These are phyloP conservation scores for Conomelus anceps DNA, from an alignment of 2,888 invertebrate genomes.

Conservation along the genomic window DNA sequence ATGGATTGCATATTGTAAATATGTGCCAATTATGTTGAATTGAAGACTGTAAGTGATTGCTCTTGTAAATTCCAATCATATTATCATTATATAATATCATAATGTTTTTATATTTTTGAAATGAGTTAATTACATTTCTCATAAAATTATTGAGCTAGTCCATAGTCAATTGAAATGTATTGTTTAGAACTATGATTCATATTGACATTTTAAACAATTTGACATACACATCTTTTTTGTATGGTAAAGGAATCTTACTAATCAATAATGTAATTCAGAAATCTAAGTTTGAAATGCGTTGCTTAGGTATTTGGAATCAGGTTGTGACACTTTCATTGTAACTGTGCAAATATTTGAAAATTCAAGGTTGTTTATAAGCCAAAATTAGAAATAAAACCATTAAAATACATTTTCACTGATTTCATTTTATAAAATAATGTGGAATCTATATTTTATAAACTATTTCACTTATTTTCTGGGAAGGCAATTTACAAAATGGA, in stretches of 20 bases:
- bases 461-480: neutral
- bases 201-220: too few species aligned
- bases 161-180: too few species aligned
- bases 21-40: neutral
- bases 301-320: too few species aligned
- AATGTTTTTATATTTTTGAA: neutral
- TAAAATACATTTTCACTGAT: neutral
- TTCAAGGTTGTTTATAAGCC: neutral
- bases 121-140: too few species aligned
- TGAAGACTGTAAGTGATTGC: neutral
- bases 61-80: neutral
- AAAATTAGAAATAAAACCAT: neutral
- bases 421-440: neutral
- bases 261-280: too few species aligned
- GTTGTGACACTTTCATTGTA: neutral
- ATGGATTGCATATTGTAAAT: neutral
- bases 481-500: neutral
- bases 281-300: too few species aligned
- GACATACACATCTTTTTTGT: too few species aligned
- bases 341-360: neutral
- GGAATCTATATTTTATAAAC: neutral
- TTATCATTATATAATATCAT: neutral
- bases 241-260: too few species aligned
- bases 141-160: too few species aligned
- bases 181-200: too few species aligned